A percentile compares a stretch with the other conserved stretches of the same genome.
Evolutionary conservation across 2,797 vertebrate species (phyloP).

Genomic region (Melanotaenia maccullochi): DNA sequence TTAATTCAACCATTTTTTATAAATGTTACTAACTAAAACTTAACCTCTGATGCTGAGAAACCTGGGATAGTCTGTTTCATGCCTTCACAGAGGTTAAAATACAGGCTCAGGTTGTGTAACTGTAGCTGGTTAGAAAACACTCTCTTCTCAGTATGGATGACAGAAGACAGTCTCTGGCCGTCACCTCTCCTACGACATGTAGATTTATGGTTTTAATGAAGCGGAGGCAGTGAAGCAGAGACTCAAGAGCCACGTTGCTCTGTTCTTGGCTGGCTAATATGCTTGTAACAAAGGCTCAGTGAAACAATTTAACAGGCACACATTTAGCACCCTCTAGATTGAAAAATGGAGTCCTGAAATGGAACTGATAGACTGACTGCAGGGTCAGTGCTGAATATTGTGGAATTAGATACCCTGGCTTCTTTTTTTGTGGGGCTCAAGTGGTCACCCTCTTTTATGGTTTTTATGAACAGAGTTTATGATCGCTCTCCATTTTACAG

Average conservation of each 20-base stretch:
- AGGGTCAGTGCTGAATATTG: constrained; percentile 50
- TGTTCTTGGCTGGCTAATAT: constrained; percentile 63
- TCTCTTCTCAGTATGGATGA: constrained; percentile 51
- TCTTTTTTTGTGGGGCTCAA: constrained; percentile 52
- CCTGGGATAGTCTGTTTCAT: not conserved
- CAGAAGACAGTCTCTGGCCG: constrained; percentile 54
- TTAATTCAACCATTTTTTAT: not conserved
- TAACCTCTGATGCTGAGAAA: not conserved
- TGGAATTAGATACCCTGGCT: constrained; percentile 39
- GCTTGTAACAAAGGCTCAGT: constrained; percentile 67
- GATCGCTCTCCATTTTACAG: constrained; percentile 64
- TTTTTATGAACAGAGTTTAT: constrained; percentile 74
- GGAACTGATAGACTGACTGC: constrained; percentile 58
- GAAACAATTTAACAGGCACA: constrained; percentile 67
- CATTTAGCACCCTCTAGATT: constrained; percentile 69
- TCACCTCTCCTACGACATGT: constrained; percentile 62
- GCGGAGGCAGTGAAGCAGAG: constrained; percentile 64
- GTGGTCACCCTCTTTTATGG: constrained; percentile 65
- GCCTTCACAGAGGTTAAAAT: not conserved
- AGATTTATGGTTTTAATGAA: constrained; percentile 83
- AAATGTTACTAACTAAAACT: not conserved
- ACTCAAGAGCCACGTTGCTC: constrained; percentile 57
- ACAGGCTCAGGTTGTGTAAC: constrained; percentile 1
- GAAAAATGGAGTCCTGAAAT: constrained; percentile 68
- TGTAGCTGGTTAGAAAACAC: constrained; percentile 28